Percentiles rank a stretch among this genome's conserved stretches.
Evolutionary conservation across 2,888 invertebrate species (phyloP).

Genomic region (Allacma fusca): DNA sequence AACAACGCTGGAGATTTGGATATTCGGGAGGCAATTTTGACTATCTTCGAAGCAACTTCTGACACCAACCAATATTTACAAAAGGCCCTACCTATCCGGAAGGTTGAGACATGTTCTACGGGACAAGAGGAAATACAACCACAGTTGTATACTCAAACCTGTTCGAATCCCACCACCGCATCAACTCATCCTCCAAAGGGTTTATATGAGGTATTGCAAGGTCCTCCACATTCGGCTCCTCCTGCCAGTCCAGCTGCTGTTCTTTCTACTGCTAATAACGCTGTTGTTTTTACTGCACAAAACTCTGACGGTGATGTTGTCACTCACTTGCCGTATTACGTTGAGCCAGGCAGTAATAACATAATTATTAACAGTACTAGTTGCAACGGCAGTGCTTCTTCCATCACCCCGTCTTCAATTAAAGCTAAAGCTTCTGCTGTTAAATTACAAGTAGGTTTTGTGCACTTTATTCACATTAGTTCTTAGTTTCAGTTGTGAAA

Average conservation of each 20-base stretch:
- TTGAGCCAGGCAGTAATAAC: slow-evolving; percentile 24
- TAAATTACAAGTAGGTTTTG: slow-evolving; percentile 51
- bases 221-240: slow-evolving; percentile 11
- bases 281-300: slow-evolving; percentile 5
- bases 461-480: slow-evolving; percentile 25
- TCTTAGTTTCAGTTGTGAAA: not conserved
- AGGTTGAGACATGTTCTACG: not conserved
- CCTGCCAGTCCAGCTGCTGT: slow-evolving; percentile 37
- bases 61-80: slow-evolving; percentile 20
- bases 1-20: slow-evolving; percentile 23
- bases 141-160: not conserved
- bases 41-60: slow-evolving; percentile 32
- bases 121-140: not conserved
- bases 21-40: slow-evolving; percentile 36
- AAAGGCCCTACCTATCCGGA: not conserved
- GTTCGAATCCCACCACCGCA: slow-evolving; percentile 2
- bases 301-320: slow-evolving; percentile 10
- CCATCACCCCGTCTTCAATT: slow-evolving; percentile 24
- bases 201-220: slow-evolving; percentile 14
- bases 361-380: slow-evolving; percentile 26
- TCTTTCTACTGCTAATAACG: slow-evolving; percentile 30
- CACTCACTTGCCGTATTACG: not conserved
- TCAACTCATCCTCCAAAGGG: not conserved
- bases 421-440: slow-evolving; percentile 48
- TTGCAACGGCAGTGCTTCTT: slow-evolving; percentile 34